These are phyloP conservation scores for Machimus atricapillus DNA, from an alignment of 2,888 invertebrate species.

Conservation along the genomic window DNA sequence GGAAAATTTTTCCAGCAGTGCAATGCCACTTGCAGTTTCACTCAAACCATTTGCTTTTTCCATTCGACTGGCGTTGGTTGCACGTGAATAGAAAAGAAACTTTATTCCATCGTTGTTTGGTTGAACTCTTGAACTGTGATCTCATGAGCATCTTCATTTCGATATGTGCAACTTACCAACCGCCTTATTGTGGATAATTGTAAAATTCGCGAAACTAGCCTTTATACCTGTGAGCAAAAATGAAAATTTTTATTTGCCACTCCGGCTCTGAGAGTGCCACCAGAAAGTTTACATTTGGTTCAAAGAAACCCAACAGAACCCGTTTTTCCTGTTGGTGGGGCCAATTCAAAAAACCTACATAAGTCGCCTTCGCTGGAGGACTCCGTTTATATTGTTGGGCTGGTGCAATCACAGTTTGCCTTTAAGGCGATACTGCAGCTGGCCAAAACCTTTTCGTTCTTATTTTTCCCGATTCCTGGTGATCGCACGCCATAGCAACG, in stretches of 20 bases:
- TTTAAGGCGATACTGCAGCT: conserved; percentile 13
- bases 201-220: neutral
- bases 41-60: neutral
- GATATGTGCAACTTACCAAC: neutral
- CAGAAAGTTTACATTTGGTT: conserved; percentile 36
- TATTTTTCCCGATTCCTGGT: conserved; percentile 9
- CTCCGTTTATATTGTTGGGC: conserved; percentile 9
- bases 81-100: neutral
- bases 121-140: conserved; percentile 23
- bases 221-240: neutral
- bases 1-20: neutral
- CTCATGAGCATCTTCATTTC: conserved; percentile 23
- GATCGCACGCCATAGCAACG: neutral
- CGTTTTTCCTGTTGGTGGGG: conserved; percentile 29
- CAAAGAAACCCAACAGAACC: conserved; percentile 33
- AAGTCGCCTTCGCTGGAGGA: conserved; percentile 29
- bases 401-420: neutral
- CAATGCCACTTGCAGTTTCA: neutral
- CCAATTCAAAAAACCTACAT: conserved; percentile 30
- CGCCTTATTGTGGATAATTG: neutral
- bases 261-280: neutral
- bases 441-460: conserved; percentile 6
- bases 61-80: neutral
- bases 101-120: neutral
- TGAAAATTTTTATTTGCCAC: neutral